Percentiles rank a stretch among this genome's conserved stretches.
Conservation (phyloP, 2,888 invertebrate genomes). For the Aphidius colemani region DNA sequence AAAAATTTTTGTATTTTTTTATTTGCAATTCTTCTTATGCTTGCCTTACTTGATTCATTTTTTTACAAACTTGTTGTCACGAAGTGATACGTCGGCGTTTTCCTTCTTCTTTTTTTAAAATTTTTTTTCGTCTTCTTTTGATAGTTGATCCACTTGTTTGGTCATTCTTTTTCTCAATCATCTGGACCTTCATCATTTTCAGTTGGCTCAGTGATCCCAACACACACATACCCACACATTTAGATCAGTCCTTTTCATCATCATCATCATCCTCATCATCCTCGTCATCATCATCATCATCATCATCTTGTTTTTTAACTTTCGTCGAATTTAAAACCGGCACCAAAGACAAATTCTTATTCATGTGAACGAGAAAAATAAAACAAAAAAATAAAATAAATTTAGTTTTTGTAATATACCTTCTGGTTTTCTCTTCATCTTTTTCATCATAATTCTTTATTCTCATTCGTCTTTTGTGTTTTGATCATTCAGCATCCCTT, state of each 20-base stretch:
- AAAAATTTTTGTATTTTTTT: constrained; percentile 6
- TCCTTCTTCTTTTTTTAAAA: not conserved
- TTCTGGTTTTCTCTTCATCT: not conserved
- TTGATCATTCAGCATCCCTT: not conserved
- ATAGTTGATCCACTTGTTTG: not conserved
- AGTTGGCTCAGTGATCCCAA: constrained; percentile 1
- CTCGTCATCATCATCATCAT: no score
- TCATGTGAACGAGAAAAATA: no score
- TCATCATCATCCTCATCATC: not conserved
- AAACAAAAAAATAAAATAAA: no score
- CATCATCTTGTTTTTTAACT: not conserved
- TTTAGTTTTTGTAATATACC: no score
- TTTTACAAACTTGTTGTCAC: not conserved
- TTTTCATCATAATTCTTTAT: not conserved
- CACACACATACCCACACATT: not conserved
- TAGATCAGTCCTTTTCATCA: no score
- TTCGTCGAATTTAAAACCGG: no score
- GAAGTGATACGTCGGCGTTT: constrained; percentile 17
- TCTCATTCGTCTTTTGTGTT: not conserved
- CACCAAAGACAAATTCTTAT: no score
- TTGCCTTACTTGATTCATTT: no score
- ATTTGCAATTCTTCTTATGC: not conserved
- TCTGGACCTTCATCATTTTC: not conserved
- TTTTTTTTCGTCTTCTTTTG: not conserved
- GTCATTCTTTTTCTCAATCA: constrained; percentile 3